phyloP scores from a whole-genome alignment of 1,140 invertebrate species.

The Macrotrachela quadricornifera region DNA sequence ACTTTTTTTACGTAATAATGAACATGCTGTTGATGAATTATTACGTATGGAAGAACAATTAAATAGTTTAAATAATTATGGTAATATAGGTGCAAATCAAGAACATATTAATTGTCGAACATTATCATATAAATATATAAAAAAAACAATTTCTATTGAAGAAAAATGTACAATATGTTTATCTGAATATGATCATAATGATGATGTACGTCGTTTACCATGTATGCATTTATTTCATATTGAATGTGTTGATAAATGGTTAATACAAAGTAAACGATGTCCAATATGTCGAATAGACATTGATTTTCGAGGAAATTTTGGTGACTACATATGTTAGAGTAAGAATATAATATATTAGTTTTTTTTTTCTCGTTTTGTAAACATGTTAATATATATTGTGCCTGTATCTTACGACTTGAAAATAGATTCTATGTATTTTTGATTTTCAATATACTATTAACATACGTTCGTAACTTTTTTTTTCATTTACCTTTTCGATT shows the following conservation, averaged over 20 bases:
- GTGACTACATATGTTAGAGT: too few relatives aligned
- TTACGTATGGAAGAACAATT: too few relatives aligned
- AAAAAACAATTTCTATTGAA: not conserved
- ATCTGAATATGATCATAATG: not conserved
- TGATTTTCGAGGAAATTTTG: conserved; percentile 17
- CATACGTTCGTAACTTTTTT: too few relatives aligned
- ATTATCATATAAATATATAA: conserved; percentile 1
- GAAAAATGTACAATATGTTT: conserved; percentile 8
- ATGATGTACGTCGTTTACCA: conserved; percentile 42
- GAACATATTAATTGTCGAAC: conserved; percentile 3
- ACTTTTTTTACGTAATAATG: too few relatives aligned
- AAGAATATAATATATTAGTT: too few relatives aligned
- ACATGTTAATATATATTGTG: too few relatives aligned
- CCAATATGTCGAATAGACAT: conserved; percentile 84
- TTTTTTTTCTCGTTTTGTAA: too few relatives aligned
- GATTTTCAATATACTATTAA: too few relatives aligned
- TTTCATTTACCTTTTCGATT: too few relatives aligned
- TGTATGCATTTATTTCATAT: conserved; percentile 87
- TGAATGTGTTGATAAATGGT: conserved; percentile 81
- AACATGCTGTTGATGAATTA: too few relatives aligned
- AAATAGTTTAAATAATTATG: not conserved
- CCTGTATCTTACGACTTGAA: too few relatives aligned
- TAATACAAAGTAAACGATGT: conserved; percentile 73
- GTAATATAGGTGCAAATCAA: not conserved
- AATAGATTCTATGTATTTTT: too few relatives aligned